phyloP scores from a whole-genome alignment of 1,140 invertebrate genomes.

The Trypoxylus dichotomus region DNA sequence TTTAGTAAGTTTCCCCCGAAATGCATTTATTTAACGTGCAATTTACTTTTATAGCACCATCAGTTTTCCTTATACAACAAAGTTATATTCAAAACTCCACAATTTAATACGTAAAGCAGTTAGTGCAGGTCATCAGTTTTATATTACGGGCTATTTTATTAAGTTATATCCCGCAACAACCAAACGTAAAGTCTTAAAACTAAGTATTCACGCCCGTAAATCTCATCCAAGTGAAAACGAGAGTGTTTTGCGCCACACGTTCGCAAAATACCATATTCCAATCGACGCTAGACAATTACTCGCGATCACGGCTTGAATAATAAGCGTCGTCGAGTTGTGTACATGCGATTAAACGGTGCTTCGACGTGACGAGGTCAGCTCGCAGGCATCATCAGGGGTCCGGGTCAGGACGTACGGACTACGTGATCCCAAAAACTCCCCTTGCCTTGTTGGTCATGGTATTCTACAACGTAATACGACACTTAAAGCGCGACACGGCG shows the following conservation, averaged over 20 bases:
- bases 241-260: background rate
- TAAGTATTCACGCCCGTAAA: too few species aligned
- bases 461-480: background rate
- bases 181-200: too few species aligned
- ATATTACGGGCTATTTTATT: too few species aligned
- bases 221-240: background rate
- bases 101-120: too few species aligned
- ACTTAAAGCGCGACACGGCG: background rate
- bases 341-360: constrained; percentile 7
- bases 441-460: background rate
- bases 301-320: constrained; percentile 5
- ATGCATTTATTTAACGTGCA: too few species aligned
- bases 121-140: too few species aligned
- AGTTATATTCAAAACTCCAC: too few species aligned
- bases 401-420: background rate
- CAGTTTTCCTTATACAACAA: too few species aligned
- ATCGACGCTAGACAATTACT: constrained; percentile 3
- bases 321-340: constrained; percentile 1
- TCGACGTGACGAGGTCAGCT: constrained; percentile 3
- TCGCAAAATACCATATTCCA: constrained; percentile 14
- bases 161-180: too few species aligned
- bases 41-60: too few species aligned
- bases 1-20: too few species aligned
- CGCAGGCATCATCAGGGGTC: background rate
- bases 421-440: background rate